Evolutionary conservation across 1,140 invertebrate genomes (phyloP), one percentile per base, ranked within the genome.

Genomic region (Centruroides sculpturatus): DNA sequence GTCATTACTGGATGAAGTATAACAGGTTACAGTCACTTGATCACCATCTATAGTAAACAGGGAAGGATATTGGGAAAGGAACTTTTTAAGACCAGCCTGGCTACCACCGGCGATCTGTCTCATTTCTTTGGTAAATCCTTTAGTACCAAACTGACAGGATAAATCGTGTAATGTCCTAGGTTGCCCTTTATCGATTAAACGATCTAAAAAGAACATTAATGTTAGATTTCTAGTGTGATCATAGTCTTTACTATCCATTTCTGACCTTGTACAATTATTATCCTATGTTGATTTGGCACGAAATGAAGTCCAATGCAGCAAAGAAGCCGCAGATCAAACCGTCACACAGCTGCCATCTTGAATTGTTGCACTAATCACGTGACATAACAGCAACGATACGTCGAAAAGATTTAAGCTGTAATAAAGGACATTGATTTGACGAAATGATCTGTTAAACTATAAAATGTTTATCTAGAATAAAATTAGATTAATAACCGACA

Each of bases 121-220:
- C 74, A 75, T 75, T 64, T 95, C 90, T 79, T 92, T 92, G 4
- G 90, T 92, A 72, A 95, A 95, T 57, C 90, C 90, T 76, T 92
- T 93, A 61, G 90, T 90, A 69, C 92, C 91, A 76, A 95, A 95
- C 75, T 95, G 91, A 77, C 93, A 97, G 71, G 89, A 92, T 60
- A 97, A 80, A 78, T 97, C 93, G 75, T 97, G 93, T 65, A 97
- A 78, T 53, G 92, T 94, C 71, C 93, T 82, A 60, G 89, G 72
- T 56, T 78, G 89, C 73, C 90, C 89, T 77, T 93, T 94, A 73
- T 95, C 91, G 79, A 96, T 81, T 59, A 97, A 78, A 71, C 90
- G 84, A 76, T 97, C 93, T 69, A 96, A 85, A 76, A 96, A 96
- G 76, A 97, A 97, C 67, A 97, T 80, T 62, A 97, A 78, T 60